Base-by-base conservation (phyloP, 2,113 vertebrate species). In the Lethenteron reissneri region DNA sequence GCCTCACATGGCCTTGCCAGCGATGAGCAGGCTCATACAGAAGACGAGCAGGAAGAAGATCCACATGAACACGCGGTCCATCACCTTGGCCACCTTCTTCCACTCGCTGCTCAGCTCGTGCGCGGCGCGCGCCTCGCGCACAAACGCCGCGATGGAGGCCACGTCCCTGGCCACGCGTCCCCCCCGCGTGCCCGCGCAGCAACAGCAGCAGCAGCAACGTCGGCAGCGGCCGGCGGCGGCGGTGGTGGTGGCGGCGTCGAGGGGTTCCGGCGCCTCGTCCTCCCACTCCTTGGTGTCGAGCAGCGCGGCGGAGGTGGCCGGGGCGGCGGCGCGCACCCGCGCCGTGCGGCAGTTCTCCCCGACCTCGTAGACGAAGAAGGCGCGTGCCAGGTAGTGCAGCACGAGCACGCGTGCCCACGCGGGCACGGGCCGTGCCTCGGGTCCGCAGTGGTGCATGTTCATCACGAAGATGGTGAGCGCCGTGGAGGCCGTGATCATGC, bases 41-140 rank as follows among this genome's bases (percentile, higher is more conserved):
- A 90, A 83, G 57, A 90, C 85, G 88, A 92, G 88, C 72, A 85
- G 80, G 74, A 90, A 88, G 76, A 95, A 95, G 58, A 89, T 73
- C 81, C 86, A 87, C 85, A 90, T 85, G 77, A 95, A 90, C 79
- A 89, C 88, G 19, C 87, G 84, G 7, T 92, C 89, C 81, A 90
- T 80, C 56, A 90, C 88, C 71, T 86, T 86, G 69, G 87, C 86
- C 71, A 91, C 81, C 71, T 82, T 87, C 78, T 88, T 89, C 89
- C 89, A 91, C 74, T 92, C 86, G 0, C 84, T 78, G 0, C 79
- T 82, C 73, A 81, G 78, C 76, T 75, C 84, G 77, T 88, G 86
- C 0, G 82, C 79, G 3, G 83, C 81, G 73, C 82, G 81, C 76
- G 90, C 85, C 14, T 83, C 85, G 0, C 78, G 81, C 78, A 87